phyloP scores from a whole-genome alignment of 1,140 invertebrate genomes.

The Lithobius niger region DNA sequence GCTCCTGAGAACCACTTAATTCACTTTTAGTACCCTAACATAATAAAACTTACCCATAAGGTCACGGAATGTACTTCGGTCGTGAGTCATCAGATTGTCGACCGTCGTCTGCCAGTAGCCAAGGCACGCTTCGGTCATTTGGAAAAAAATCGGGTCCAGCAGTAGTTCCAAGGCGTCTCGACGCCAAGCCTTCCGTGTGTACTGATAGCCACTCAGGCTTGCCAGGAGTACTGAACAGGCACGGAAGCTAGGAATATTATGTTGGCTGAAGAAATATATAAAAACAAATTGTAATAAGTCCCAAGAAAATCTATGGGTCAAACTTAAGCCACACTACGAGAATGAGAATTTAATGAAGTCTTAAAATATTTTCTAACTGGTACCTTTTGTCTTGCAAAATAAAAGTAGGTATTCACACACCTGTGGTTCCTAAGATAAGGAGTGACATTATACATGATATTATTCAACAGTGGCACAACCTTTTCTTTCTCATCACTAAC shows the following conservation, averaged over 20 bases:
- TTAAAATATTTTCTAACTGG: no score
- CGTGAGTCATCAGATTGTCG: constrained; percentile 90
- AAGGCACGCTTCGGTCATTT: constrained; percentile 72
- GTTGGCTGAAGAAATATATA: constrained; percentile 37
- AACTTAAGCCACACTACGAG: constrained; percentile 14
- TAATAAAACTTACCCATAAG: constrained; percentile 55
- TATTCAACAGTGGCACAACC: constrained; percentile 63
- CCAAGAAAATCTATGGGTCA: no score
- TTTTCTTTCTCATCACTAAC: constrained; percentile 88
- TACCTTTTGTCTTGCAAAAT: no score
- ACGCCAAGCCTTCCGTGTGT: constrained; percentile 82
- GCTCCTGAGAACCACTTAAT: no score
- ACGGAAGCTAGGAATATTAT: constrained; percentile 71
- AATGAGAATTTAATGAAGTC: no score
- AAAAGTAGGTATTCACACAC: no score
- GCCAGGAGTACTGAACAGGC: constrained; percentile 76
- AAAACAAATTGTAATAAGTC: constrained; percentile 12
- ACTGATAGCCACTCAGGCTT: constrained; percentile 73
- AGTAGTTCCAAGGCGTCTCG: constrained; percentile 81
- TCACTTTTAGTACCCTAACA: no score
- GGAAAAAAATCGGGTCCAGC: constrained; percentile 71
- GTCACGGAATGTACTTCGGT: constrained; percentile 83
- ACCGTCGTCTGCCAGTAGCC: constrained; percentile 70
- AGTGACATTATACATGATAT: constrained; percentile 74
- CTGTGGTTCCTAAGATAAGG: constrained; percentile 82